Percentiles rank a stretch among this genome's conserved stretches.
Evolutionary conservation across 2,888 invertebrate genomes (phyloP).

Genomic region (Boloria euphrosyne): DNA sequence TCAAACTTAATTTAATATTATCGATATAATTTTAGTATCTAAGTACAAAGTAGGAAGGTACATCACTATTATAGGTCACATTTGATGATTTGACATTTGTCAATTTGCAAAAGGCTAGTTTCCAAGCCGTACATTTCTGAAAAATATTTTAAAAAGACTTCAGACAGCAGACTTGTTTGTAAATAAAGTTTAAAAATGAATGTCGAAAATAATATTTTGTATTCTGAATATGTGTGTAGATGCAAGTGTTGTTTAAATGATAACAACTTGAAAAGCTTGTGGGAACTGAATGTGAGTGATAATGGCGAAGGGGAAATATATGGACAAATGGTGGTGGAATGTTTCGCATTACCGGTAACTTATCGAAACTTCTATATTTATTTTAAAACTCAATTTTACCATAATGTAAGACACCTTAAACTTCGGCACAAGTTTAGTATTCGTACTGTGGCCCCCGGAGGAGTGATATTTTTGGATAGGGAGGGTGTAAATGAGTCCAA

Average conservation of each 20-base stretch:
- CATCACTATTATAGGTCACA: conserved; percentile 8
- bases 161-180: no score
- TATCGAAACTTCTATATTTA: not conserved
- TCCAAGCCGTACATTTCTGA: conserved; percentile 21
- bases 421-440: no score
- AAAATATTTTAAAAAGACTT: conserved; percentile 23
- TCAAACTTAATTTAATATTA: not conserved
- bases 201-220: conserved; percentile 3
- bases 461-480: no score
- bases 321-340: conserved; percentile 61
- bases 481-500: no score
- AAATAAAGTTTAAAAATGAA: conserved; percentile 24
- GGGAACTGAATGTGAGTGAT: conserved; percentile 50
- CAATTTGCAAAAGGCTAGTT: conserved; percentile 29
- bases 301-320: conserved; percentile 55
- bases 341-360: conserved; percentile 61
- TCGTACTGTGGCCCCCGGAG: no score
- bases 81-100: no score
- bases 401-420: not conserved
- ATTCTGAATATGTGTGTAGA: conserved; percentile 27
- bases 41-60: not conserved
- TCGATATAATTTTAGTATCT: conserved; percentile 5
- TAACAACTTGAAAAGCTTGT: conserved; percentile 58
- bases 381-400: no score
- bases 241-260: conserved; percentile 64